Base-by-base conservation (phyloP, 1,140 invertebrate species). In the Nephila pilipes region DNA sequence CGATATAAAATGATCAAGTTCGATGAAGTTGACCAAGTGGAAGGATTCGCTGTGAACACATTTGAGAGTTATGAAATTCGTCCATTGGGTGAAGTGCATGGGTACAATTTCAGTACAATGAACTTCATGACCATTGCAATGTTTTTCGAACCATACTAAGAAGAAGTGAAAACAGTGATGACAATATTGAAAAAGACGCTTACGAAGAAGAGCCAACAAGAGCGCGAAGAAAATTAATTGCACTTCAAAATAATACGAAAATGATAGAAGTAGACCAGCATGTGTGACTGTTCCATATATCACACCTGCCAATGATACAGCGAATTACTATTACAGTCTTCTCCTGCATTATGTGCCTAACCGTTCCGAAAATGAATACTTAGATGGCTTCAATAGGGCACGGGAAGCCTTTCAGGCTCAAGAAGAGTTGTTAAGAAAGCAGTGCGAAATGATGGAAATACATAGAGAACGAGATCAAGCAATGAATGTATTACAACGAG, bases 401-500 rank as follows among this genome's bases (percentile, higher is more conserved):
- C 29, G 69, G 12, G 90, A 94, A 60, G 75, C 90, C 36, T 93
- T 94, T 88, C 80, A 83, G 22, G 93, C 83, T n/a, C 36, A 87
- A 65, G 92, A 94, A 94, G 89, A 92, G 38, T 4, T 57, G n/a
- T 90, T 79, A 80, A 79, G 55, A 80, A 54, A 55, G 32, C n/a
- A 80, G 1, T 57, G 88, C 46, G 32, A 55, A 57, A 25, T 57
- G n/a, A 55, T 90, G 65, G 88, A 90, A 80, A 79, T 57, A 36
- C 58, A 57, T 58, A 79, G 69, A 58, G 55, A 79, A 80, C 65
- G 55, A 80, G 65, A 90, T 58, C n/a, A 25, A 54, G 88, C 92
- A 60, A 94, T 94, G 88, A 94, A 94, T 85, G 16, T 93, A 32
- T n/a, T 55, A 22, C 94, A 94, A 83, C 46, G 92, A 93, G 32